A percentile compares a stretch with the other conserved stretches of the same genome.
Evolutionary conservation across 1,140 invertebrate species (phyloP).

Genomic region (Brachionus calyciflorus): DNA sequence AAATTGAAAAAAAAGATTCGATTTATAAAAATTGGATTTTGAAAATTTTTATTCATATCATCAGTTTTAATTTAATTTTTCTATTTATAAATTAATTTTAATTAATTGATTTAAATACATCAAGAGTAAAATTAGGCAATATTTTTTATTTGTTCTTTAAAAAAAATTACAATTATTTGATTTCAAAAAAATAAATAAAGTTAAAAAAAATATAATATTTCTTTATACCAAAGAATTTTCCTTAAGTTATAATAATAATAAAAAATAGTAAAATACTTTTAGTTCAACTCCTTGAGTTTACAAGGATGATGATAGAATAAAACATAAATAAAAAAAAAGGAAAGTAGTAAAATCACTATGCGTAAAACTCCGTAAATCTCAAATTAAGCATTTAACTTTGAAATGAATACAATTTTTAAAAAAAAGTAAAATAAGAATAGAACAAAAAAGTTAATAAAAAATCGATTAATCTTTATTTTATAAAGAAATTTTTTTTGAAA

Average conservation of each 20-base stretch:
- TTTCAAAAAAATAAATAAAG: not conserved
- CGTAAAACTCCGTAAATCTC: no score
- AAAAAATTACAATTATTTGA: slow-evolving; percentile 3
- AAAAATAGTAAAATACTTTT: no score
- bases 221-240: not conserved
- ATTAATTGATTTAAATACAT: not conserved
- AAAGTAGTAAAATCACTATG: no score
- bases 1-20: no score
- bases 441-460: not conserved
- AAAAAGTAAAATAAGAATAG: not conserved
- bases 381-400: no score
- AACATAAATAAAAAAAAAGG: no score
- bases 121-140: not conserved
- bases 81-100: slow-evolving; percentile 24
- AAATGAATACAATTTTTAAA: no score
- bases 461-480: slow-evolving; percentile 30
- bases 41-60: no score
- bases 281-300: no score
- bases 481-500: slow-evolving; percentile 2
- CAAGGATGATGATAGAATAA: no score
- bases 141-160: not conserved
- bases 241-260: not conserved
- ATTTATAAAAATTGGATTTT: no score
- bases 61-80: no score
- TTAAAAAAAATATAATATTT: slow-evolving; percentile 7